Base-by-base conservation (phyloP, 2,888 invertebrate genomes). In the Ennomos quercinarius region DNA sequence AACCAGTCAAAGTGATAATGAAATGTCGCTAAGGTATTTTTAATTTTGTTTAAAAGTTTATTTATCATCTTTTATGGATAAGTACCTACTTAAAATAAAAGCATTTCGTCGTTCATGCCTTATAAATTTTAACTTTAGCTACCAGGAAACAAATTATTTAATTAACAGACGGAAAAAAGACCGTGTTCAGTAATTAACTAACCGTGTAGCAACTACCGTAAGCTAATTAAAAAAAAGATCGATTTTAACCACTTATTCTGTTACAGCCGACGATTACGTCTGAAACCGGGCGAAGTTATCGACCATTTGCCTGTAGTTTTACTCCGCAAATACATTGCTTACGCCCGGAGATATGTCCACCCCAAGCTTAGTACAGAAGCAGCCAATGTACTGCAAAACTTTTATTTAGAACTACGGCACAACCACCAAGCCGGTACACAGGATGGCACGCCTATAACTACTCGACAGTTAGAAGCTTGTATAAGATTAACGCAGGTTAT, bases 301-400 rank as follows among this genome's bases (percentile, higher is more conserved):
- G 96, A 98, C 78, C 89, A 95, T 4, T 88, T 99, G 57, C 97
- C 98, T 0, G 93, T 95, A 49, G 93, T 94, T 51, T 84, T 97
- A 46, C 93, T 99, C 5, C 94, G 98, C 62, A 98, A 98, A 89
- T 99, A 98, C 78, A 96, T 99, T 51, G 97, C 96, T 0, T 99
- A 98, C 85, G 97, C 98, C 0, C 95, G 96, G 63, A 95, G 97
- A 82, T 97, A 97, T 84, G 96, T 98, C 0, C 95, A 96, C 67
- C 98, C 99, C 0, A 94, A 94, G 73, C 91, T 99, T 12, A 95
- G 95, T 38, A 81, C 86, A 0, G 95, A 95, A 52, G 98, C 98
- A 2, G 95, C 95, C 3, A 87, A 90, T 61, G 89, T 95, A 1
- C 83, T 98, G 17, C 95, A 96, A 84, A 89, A 95, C 9, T 98